phyloP scores from a whole-genome alignment of 1,140 invertebrate genomes.

The Orussus abietinus region DNA sequence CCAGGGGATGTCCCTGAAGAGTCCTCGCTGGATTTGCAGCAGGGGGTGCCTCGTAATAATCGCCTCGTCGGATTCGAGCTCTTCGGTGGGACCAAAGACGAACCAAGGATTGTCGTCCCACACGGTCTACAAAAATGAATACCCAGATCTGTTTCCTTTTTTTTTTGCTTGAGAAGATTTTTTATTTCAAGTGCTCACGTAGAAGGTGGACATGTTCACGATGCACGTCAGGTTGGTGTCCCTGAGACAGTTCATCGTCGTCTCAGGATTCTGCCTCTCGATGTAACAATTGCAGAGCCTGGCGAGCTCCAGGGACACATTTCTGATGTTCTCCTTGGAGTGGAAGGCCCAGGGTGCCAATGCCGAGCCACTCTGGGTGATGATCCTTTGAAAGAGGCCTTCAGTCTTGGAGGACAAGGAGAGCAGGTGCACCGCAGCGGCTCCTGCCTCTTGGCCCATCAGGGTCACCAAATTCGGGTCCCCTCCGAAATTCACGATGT shows the following conservation, averaged over 20 bases:
- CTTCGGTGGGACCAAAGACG: constrained; percentile 36
- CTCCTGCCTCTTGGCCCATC: constrained; percentile 51
- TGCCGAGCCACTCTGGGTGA: constrained; percentile 57
- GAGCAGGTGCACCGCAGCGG: constrained; percentile 37
- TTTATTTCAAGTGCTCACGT: too few species aligned
- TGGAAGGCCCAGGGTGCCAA: constrained; percentile 33
- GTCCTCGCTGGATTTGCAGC: constrained; percentile 16
- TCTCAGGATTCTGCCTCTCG: too few species aligned
- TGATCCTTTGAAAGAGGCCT: constrained; percentile 55
- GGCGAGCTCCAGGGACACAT: constrained; percentile 18
- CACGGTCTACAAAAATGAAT: constrained; percentile 9
- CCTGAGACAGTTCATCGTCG: too few species aligned
- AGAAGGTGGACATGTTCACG: too few species aligned
- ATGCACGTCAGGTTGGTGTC: too few species aligned
- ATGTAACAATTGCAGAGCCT: too few species aligned
- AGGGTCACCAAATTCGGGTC: constrained; percentile 52
- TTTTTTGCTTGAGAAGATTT: too few species aligned
- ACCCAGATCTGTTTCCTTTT: too few species aligned
- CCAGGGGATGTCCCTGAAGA: constrained; percentile 40
- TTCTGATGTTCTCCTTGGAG: constrained; percentile 12
- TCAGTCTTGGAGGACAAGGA: constrained; percentile 44
- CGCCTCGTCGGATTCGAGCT: constrained; percentile 33
- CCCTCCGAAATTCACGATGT: constrained; percentile 55
- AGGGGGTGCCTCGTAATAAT: constrained; percentile 35
- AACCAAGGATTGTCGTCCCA: constrained; percentile 18